Evolutionary conservation across 2,888 invertebrate species (phyloP).

Genomic region (Drosophila phalerata): DNA sequence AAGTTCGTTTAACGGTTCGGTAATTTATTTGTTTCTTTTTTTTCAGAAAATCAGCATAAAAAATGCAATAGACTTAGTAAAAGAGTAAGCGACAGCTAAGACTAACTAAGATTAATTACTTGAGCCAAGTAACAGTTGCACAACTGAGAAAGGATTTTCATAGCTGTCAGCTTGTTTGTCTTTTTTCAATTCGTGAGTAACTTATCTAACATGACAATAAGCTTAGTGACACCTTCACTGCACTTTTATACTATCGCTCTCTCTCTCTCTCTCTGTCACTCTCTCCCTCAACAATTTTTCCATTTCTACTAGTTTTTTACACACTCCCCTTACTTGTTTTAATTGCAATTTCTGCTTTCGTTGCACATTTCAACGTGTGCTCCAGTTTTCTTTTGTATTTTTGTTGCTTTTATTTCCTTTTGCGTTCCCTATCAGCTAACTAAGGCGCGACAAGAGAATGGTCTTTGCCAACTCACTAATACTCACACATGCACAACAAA

Average conservation of each 20-base stretch:
- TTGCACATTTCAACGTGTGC: slow-evolving; percentile 56
- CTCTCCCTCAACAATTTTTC: slow-evolving; percentile 3
- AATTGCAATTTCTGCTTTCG: slow-evolving; percentile 65
- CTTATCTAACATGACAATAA: slow-evolving; percentile 53
- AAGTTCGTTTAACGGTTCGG: too few species aligned
- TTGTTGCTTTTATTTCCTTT: slow-evolving; percentile 27
- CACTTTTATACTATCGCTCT: not conserved
- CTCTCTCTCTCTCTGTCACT: not conserved
- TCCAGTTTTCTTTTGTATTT: slow-evolving; percentile 18
- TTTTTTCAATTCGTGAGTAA: slow-evolving; percentile 21
- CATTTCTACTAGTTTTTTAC: not conserved
- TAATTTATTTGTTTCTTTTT: not conserved
- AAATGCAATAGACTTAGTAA: not conserved
- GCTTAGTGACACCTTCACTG: slow-evolving; percentile 43
- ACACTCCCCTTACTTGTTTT: slow-evolving; percentile 42
- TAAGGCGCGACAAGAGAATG: slow-evolving; percentile 67
- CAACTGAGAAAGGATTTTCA: slow-evolving; percentile 14
- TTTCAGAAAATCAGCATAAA: not conserved
- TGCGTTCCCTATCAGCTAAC: slow-evolving; percentile 57
- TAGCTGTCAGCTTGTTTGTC: slow-evolving; percentile 41
- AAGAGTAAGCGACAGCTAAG: not conserved
- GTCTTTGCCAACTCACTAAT: slow-evolving; percentile 45
- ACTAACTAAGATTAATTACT: slow-evolving; percentile 40
- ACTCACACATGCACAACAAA: slow-evolving; percentile 12
- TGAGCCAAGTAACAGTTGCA: slow-evolving; percentile 32